phyloP scores from a whole-genome alignment of 2,797 vertebrate genomes.

The Melanogrammus aeglefinus region DNA sequence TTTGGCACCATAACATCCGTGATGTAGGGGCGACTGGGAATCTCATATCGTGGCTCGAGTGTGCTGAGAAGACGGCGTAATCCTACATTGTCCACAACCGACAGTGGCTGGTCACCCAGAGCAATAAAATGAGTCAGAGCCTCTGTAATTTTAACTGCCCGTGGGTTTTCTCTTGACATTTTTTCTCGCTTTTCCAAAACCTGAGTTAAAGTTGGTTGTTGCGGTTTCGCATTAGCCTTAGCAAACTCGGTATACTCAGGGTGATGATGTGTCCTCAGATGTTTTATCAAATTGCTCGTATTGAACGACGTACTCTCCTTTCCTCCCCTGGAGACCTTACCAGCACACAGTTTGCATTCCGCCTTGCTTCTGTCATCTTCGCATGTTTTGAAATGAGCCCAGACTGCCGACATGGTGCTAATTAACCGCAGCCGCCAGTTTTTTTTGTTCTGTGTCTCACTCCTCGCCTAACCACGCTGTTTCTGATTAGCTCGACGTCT shows the following conservation, averaged over 20 bases:
- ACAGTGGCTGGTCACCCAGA: conserved; percentile 16
- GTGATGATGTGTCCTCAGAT: background rate
- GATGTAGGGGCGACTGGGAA: background rate
- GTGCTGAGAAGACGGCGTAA: conserved; percentile 17
- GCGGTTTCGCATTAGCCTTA: background rate
- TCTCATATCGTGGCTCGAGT: conserved; percentile 20
- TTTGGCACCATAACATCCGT: no score
- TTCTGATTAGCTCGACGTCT: no score
- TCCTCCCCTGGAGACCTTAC: no score
- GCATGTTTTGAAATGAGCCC: no score
- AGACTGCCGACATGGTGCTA: no score
- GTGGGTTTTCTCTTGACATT: conserved; percentile 16
- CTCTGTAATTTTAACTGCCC: conserved; percentile 13
- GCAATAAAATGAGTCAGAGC: conserved; percentile 13
- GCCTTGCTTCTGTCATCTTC: no score
- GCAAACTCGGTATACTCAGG: background rate
- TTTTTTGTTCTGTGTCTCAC: no score
- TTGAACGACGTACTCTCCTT: background rate
- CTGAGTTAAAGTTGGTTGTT: background rate
- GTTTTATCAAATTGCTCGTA: conserved; percentile 7
- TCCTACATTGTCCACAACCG: conserved; percentile 19
- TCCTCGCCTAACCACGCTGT: no score
- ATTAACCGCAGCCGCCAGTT: no score
- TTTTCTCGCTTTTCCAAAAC: background rate
- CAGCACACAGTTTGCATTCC: no score